Conservation (phyloP, 1,140 invertebrate genomes). For the Megalopta genalis region DNA sequence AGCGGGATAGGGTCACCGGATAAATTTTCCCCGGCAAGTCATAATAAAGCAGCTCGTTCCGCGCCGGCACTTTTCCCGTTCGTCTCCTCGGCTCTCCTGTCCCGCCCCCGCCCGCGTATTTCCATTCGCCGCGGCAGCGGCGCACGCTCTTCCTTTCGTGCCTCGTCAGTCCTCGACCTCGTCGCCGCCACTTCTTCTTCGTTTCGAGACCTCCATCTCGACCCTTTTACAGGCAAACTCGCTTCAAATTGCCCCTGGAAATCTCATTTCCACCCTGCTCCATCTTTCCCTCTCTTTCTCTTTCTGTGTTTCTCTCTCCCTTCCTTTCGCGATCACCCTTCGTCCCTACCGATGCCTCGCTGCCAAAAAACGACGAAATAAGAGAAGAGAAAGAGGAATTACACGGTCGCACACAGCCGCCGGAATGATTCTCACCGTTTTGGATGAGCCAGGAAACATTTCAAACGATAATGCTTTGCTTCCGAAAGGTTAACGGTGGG, state of each 20-base stretch:
- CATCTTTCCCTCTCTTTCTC: neutral
- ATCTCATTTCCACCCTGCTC: constrained; percentile 57
- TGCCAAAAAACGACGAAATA: constrained; percentile 22
- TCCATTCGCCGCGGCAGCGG: too few species aligned
- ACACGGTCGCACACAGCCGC: neutral
- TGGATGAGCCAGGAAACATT: too few species aligned
- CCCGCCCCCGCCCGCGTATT: too few species aligned
- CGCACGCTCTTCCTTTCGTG: neutral
- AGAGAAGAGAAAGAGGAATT: constrained; percentile 15
- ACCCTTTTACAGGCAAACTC: constrained; percentile 57
- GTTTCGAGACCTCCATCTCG: constrained; percentile 41
- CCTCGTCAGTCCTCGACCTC: constrained; percentile 22
- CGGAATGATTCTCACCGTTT: too few species aligned
- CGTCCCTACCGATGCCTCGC: neutral
- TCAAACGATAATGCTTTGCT: too few species aligned
- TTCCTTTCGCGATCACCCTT: too few species aligned
- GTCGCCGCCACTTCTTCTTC: constrained; percentile 22
- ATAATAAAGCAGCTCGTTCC: constrained; percentile 51
- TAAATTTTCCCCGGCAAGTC: constrained; percentile 29
- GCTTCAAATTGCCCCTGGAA: constrained; percentile 62
- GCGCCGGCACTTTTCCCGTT: constrained; percentile 5
- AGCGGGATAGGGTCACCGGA: neutral
- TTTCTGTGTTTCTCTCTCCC: too few species aligned
- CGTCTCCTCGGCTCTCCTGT: neutral
- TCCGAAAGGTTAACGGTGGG: too few species aligned